Evolutionary conservation across 2,113 vertebrate species (phyloP).

Genomic region (Ibidorhyncha struthersii): DNA sequence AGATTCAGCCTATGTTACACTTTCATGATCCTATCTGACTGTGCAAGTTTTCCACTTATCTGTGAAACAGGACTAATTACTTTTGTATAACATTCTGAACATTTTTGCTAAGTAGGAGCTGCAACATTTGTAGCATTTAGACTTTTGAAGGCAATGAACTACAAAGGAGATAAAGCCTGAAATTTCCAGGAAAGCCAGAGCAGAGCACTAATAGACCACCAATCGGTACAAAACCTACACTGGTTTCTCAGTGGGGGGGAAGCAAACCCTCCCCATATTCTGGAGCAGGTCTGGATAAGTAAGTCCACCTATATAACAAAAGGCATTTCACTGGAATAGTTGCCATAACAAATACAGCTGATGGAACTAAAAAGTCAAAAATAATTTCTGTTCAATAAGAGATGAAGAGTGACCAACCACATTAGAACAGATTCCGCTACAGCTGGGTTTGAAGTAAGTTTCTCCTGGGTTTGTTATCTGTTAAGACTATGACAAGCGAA

Average conservation of each 20-base stretch:
- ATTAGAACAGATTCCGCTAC: neutral
- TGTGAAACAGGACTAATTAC: neutral
- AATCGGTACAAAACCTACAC: neutral
- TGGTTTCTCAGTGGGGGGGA: fast-evolving
- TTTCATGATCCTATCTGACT: neutral
- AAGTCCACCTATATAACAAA: neutral
- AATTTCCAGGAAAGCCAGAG: neutral
- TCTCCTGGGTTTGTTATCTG: neutral
- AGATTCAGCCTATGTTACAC: neutral
- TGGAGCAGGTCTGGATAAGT: neutral
- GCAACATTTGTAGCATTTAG: neutral
- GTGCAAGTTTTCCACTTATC: neutral
- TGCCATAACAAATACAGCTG: neutral
- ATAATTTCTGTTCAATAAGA: neutral
- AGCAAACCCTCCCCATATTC: neutral
- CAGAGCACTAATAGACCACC: neutral
- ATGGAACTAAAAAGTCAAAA: neutral
- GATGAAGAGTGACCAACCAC: neutral
- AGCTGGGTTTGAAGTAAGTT: neutral
- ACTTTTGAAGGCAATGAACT: neutral
- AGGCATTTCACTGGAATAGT: neutral
- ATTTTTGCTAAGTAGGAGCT: neutral
- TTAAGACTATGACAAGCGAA: neutral
- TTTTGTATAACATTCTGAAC: neutral
- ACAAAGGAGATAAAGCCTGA: neutral